Base-by-base conservation (phyloP, 2,797 vertebrate genomes). In the Neomorphus geoffroyi region DNA sequence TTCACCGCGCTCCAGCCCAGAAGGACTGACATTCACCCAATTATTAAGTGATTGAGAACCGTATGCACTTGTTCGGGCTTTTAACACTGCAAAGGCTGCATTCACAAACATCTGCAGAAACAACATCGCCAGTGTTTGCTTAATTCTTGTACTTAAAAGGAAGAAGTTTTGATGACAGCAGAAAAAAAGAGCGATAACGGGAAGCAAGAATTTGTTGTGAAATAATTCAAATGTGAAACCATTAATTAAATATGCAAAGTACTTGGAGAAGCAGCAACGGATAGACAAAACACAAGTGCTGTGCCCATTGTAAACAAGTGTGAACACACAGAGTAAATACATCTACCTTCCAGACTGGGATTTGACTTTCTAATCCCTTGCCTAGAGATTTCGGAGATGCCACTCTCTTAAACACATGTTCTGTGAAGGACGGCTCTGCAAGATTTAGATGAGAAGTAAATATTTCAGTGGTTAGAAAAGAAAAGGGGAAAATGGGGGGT, bases 221-320 rank as follows among this genome's bases (percentile, higher is more conserved):
- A 60, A 50, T 73, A 64, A 91, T 87, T 86, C 41, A 66, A 62
- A 89, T 28, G 60, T 33, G 67, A 85, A 93, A 73, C 66, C 24
- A 14, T 48, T 95, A 56, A 94, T 96, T 94, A 96, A 91, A 94
- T 51, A 90, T 27, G 53, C 17, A 69, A 86, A 90, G 48, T 33
- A 80, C 69, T 80, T 90, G 41, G 54, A 91, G 78, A 82, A 90
- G 64, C 28, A 86, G 53, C 32, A 57, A 86, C 1, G 0, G 58
- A 80, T 5, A 89, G 64, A 46, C 21, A 91, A 70, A 58, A 7
- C 4, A 7, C 65, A 79, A 89, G 88, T 33, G 73, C 37, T 39
- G 28, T 9, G 12, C 70, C 46, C 83, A 10, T n/a, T 62, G 33
- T 70, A 88, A 92, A 81, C n/a, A 91, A 92, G 46, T 41, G 24